Evolutionary conservation across 2,888 invertebrate species (phyloP), one percentile per base, ranked within the genome.

Genomic region (Apodemia mormo): DNA sequence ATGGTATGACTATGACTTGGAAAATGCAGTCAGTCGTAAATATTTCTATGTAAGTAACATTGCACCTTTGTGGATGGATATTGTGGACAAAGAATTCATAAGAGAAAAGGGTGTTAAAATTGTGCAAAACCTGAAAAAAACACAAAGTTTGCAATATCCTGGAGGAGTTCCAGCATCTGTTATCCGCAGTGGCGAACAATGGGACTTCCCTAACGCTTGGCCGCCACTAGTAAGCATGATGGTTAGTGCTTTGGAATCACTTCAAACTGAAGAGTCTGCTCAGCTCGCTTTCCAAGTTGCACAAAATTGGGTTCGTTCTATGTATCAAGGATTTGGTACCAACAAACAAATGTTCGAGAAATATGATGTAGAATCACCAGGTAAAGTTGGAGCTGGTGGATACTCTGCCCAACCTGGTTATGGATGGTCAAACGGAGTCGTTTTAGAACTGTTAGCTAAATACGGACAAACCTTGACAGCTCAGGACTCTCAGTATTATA

Each of bases 121-220:
- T 3, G 78, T 95, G 1, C 83, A 92, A 14, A 95, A 95, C 78
- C 84, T 96, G 65, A 85, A 89, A 69, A 81, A 89, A 37, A 93
- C 89, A 0, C 80, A 84, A 10, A 88, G 90, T 8, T 85, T 95
- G 70, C 81, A 93, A 43, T 95, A 89, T 76, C 90, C 94, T 37
- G 96, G 96, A 1, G 96, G 97, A 0, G 94, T 96, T 45, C 97
- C 97, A 0, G 88, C 96, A 0, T 96, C 96, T 0, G 79, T 96
- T 65, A 87, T 94, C 64, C 90, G 95, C 66, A 95, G 96, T 0
- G 96, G 96, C 0, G 95, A 96, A 83, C 96, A 97, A 81, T 96
- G 97, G 97, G 97, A 97, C 81, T 96, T 94, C 76, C 96, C 97
- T 0, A 97, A 97, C 82, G 97, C 96, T 0, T 98, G 97, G 97